Base-by-base conservation (phyloP, 1,140 invertebrate species). In the Hesperophylax magnus region DNA sequence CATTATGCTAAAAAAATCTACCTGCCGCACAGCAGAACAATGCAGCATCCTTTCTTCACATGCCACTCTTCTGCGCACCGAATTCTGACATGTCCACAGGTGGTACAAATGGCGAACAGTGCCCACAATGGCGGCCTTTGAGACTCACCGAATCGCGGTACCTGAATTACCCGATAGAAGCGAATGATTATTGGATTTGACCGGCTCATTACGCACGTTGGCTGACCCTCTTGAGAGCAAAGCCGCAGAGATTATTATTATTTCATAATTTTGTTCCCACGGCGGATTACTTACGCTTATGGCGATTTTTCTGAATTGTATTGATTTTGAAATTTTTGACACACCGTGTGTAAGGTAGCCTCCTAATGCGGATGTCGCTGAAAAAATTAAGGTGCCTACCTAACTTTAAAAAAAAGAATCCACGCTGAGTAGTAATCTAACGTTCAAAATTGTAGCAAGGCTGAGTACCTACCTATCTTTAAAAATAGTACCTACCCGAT, bases 131-230 rank as follows among this genome's bases (percentile, higher is more conserved):
- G 39, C 47, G 31, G 54, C 34, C 56, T 54, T 77, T 77, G 54
- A 20, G 75, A 61, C 31, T n/a, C 54, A 61, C 20, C 56, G 56
- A 77, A 24, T 58, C 39, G 58, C 53, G 77, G 22, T 71, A 58
- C 61, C 39, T 56, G 60, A 76, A 47, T 47, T 47, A 14, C 39
- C 39, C 34, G 34, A 8, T 54, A 31, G 22, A 71, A 71, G 71
- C 54, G 3, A 79, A 82, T 47, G 39, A 82, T 82, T 82, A 82
- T 82, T 82, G 78, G 81, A 82, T 82, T 82, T 82, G 72, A 17
- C 2, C 81, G 81, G 72, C 71, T 82, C 81, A 82, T 82, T 82
- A 82, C 75, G 79, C 77, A 77, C 69, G 77, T 77, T 82, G 76
- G 67, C 31, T 31, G 39, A 47, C 39, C 39, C 39, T 47, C 39